Evolutionary conservation across 2,888 invertebrate genomes (phyloP), one percentile per base, ranked within the genome.

Genomic region (Lacanobia wlatinum): DNA sequence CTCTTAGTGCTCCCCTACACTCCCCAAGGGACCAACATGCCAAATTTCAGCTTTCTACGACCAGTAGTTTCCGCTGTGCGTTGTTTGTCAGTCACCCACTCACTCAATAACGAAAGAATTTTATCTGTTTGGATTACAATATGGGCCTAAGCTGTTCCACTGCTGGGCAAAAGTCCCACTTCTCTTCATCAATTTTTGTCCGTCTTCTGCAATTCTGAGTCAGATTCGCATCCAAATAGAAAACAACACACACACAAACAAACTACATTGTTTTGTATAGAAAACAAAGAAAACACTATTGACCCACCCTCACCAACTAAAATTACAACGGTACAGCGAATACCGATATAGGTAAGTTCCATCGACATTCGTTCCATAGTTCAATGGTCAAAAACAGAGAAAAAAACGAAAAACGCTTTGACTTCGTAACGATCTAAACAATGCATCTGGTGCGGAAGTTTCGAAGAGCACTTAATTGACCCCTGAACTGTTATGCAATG

Each of bases 341-440:
- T 40, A 18, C 23, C 46, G 56, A 60, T 52, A 0, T 28, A 53
- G 48, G 23, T 59, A 53, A 52, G 23, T 59, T 52, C 48, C 1
- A 70, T 70, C 14, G 28, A 62, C 16, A 67, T 67, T 52, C 71
- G 18, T 66, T 63, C 46, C 46, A 38, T 34, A 58, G 66, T 82
- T 55, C 56, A 64, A 34, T 48, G 16, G 55, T 34, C 43, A 46
- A 65, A 74, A 82, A 66, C 16, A 64, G 12, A n/a, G 3, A 18
- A 55, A 67, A 66, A 18, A 9, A 23, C 34, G 34, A 34, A 38
- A 68, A 66, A 67, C 52, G 28, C 72, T 76, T 80, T 70, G 73
- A 80, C 70, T 81, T 52, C 12, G 48, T 64, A 64, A 76, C 48
- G 55, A 46, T 46, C 23, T 40, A 72, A 82, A 70, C 73, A 70